Base-by-base conservation (phyloP, 2,113 vertebrate species). In the Equus przewalskii region DNA sequence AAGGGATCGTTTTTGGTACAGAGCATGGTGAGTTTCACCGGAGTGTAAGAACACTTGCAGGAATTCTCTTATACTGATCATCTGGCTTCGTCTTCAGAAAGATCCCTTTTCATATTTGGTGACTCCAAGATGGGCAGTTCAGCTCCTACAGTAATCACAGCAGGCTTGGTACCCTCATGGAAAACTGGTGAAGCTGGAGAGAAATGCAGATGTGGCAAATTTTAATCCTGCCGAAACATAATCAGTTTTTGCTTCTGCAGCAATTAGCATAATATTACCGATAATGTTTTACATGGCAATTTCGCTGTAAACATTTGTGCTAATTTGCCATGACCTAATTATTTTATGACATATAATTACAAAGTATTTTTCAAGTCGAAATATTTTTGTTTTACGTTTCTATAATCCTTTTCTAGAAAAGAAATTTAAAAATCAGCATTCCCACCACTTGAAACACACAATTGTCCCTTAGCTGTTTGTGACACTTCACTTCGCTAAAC, bases 261-360 rank as follows among this genome's bases (percentile, higher is more conserved):
- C 98, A 99, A 99, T 99, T 99, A 99, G 98, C 99, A 98, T 99
- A 98, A 98, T 99, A 99, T 99, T 99, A 99, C 98, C 98, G 98
- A 98, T 98, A 99, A 99, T 98, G 99, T 99, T 99, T 98, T 98
- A 99, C 99, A 99, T 98, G 98, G 98, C 98, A 99, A 99, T 99
- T 99, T 99, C 98, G 98, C 98, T 98, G 99, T 99, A 99, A 99
- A 99, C 99, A 99, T 99, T 99, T 99, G 99, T 99, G 99, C 98
- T 99, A 99, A 99, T 99, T 99, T 99, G 97, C 98, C 98, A 98
- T 99, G 99, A 99, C 98, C 98, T 99, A 99, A 99, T 99, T 99
- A 99, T 99, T 99, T 98, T 99, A 99, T 99, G 98, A 99, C 98
- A 99, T 98, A 98, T 98, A 99, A 99, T 99, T 99, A 98, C 80